A percentile compares a stretch with the other conserved stretches of the same genome.
Conservation (phyloP, 1,140 invertebrate genomes). For the Alviniconcha marisindica region DNA sequence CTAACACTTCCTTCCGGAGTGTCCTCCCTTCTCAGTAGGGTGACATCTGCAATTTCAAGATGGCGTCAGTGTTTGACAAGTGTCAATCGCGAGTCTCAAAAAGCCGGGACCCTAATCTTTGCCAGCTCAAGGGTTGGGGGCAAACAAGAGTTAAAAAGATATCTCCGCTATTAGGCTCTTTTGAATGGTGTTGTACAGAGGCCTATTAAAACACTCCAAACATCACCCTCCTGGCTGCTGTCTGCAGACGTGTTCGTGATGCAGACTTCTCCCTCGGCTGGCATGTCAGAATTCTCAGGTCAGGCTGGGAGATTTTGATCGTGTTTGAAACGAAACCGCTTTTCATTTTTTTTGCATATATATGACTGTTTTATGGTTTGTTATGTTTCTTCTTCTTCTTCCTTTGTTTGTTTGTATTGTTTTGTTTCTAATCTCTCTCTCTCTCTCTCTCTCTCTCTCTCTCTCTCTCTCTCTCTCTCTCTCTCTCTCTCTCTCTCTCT, state of each 20-base stretch:
- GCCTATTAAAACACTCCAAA: constrained; percentile 34
- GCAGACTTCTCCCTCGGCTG: background rate
- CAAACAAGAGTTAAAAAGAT: constrained; percentile 24
- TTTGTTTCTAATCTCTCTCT: no score
- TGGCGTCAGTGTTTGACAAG: constrained; percentile 27
- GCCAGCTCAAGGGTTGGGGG: background rate
- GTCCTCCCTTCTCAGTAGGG: background rate
- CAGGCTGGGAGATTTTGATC: background rate
- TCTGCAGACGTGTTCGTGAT: background rate
- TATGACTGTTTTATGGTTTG: background rate
- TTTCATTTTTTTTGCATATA: no score
- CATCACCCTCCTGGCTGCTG: background rate
- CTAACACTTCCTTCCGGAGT: background rate
- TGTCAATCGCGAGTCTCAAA: constrained; percentile 23
- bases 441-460: no score
- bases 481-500: no score
- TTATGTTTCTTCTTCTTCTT: background rate
- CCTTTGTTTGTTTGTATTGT: background rate
- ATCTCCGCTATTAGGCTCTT: constrained; percentile 18
- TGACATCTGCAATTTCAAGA: background rate
- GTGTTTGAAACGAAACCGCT: no score
- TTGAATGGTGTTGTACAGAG: constrained; percentile 24
- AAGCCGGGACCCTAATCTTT: constrained; percentile 14
- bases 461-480: no score
- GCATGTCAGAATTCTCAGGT: background rate